Evolutionary conservation across 2,797 vertebrate species (phyloP).

Genomic region (Muraenolepis orangiensis): DNA sequence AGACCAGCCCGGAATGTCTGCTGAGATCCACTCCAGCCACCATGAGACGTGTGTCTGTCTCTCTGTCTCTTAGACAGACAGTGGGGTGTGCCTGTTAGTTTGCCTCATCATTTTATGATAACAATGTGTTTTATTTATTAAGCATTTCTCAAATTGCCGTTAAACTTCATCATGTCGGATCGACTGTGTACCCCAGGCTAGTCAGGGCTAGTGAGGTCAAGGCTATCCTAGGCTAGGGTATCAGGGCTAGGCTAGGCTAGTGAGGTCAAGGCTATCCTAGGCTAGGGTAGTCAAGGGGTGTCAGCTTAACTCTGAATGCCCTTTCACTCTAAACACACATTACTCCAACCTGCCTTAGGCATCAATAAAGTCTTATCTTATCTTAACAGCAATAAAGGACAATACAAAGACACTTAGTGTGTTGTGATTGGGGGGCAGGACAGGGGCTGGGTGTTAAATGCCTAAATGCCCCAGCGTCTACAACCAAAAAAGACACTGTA

Average conservation of each 20-base stretch:
- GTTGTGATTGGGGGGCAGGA: background rate
- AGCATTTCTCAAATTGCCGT: background rate
- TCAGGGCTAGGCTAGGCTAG: background rate
- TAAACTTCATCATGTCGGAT: background rate
- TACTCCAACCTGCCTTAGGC: background rate
- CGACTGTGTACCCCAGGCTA: background rate
- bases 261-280: background rate
- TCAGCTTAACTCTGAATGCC: background rate
- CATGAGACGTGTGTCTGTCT: background rate
- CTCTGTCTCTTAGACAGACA: no score
- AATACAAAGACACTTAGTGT: background rate
- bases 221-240: background rate
- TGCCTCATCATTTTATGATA: background rate
- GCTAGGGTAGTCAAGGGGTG: background rate
- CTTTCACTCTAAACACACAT: background rate
- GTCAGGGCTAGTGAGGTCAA: background rate
- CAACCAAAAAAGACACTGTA: no score
- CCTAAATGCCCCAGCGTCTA: no score
- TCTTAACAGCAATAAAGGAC: background rate
- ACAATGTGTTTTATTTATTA: background rate
- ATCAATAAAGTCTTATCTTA: conserved; percentile 3
- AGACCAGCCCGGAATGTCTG: conserved; percentile 33
- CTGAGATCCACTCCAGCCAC: background rate
- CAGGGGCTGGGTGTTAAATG: background rate
- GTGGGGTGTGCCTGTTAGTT: background rate